A percentile compares a stretch with the other conserved stretches of the same genome.
phyloP scores from a whole-genome alignment of 2,113 vertebrate genomes.

The Ondatra zibethicus region DNA sequence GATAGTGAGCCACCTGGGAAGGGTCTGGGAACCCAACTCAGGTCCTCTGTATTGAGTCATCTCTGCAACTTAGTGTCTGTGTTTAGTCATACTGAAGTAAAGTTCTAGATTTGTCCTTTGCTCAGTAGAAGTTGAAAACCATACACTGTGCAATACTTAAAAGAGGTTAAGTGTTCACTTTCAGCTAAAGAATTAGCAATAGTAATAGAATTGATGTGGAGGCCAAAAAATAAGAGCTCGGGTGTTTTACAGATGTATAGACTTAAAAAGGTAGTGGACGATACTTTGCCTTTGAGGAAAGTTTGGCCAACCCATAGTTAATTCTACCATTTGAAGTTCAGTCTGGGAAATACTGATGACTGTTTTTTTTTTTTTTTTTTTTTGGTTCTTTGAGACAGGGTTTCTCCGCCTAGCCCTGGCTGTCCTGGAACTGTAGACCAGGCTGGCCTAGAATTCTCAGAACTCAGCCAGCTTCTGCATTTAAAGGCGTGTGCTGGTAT shows the following conservation, averaged over 20 bases:
- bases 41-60: background rate
- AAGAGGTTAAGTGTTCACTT: background rate
- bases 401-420: background rate
- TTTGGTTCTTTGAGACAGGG: background rate
- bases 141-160: background rate
- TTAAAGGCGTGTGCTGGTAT: background rate
- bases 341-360: background rate
- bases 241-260: background rate
- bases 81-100: background rate
- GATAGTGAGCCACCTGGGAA: background rate
- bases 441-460: background rate
- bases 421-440: background rate
- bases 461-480: background rate
- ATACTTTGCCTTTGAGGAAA: background rate
- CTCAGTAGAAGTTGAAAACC: background rate
- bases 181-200: constrained; percentile 7
- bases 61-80: background rate
- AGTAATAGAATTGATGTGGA: constrained; percentile 25
- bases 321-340: background rate
- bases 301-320: background rate
- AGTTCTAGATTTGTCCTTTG: constrained; percentile 50
- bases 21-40: background rate
- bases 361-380: no score
- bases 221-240: background rate
- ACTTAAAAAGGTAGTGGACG: constrained; percentile 15